Percentiles rank a stretch among this genome's conserved stretches.
These are phyloP conservation scores for Chrosomus eos DNA, from an alignment of 2,797 vertebrate species.

Conservation along the genomic window DNA sequence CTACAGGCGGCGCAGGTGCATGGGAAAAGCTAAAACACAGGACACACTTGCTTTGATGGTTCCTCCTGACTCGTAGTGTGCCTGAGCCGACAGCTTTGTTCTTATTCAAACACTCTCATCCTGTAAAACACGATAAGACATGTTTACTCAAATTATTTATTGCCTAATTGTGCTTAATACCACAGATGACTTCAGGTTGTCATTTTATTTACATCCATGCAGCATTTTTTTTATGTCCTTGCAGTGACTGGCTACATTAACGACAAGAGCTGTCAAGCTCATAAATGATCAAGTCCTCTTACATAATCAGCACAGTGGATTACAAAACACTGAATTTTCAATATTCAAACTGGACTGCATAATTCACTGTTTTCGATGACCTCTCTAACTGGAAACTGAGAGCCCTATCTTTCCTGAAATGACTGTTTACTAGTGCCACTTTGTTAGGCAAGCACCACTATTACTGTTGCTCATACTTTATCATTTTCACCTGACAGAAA, in stretches of 20 bases:
- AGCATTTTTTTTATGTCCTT: background rate
- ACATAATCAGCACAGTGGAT: slow-evolving; percentile 11
- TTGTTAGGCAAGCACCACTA: background rate
- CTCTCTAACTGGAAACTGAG: slow-evolving; percentile 1
- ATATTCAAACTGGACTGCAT: slow-evolving; percentile 11
- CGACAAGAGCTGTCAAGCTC: slow-evolving; percentile 9
- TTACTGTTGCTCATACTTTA: background rate
- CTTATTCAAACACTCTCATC: slow-evolving; percentile 4
- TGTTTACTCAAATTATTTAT: slow-evolving; percentile 32
- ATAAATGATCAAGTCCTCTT: slow-evolving; percentile 31
- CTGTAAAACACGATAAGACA: slow-evolving; percentile 20
- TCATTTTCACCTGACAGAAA: background rate
- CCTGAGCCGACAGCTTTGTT: slow-evolving; percentile 15
- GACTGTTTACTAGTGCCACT: slow-evolving; percentile 1
- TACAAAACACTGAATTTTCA: slow-evolving; percentile 4
- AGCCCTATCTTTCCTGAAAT: slow-evolving; percentile 9
- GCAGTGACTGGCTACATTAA: slow-evolving; percentile 14
- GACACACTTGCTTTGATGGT: slow-evolving; percentile 12
- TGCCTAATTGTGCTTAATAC: slow-evolving; percentile 9
- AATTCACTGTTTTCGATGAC: slow-evolving; percentile 17
- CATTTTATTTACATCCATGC: background rate
- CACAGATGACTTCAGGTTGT: slow-evolving; percentile 1
- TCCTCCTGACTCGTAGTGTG: background rate
- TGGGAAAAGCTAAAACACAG: slow-evolving; percentile 34
- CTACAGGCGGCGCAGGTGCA: slow-evolving; percentile 27